Evolutionary conservation across 2,113 vertebrate species (phyloP).

Genomic region (Elephantulus edwardii): DNA sequence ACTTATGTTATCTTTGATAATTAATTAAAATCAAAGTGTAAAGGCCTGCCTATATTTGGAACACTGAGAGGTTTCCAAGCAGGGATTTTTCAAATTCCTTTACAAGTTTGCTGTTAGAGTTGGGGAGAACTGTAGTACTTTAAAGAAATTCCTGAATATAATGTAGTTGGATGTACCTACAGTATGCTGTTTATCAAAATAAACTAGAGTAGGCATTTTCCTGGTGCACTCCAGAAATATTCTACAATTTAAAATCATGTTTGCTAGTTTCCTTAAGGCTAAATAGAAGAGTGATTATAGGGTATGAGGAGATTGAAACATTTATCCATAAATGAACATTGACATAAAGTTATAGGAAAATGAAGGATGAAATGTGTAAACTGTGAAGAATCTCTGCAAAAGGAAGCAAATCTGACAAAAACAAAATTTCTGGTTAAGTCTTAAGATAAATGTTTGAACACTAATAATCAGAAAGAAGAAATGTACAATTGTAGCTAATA

Average conservation of each 20-base stretch:
- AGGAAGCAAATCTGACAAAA: neutral
- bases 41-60: constrained; percentile 84
- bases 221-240: neutral
- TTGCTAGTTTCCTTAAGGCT: neutral
- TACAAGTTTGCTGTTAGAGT: constrained; percentile 16
- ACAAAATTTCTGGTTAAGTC: neutral
- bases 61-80: constrained; percentile 73
- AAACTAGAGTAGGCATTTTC: neutral
- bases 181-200: neutral
- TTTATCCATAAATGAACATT: neutral
- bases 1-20: constrained; percentile 86
- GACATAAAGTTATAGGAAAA: neutral
- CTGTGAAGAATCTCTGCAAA: neutral
- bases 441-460: neutral
- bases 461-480: neutral
- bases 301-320: neutral
- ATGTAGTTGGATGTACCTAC: neutral
- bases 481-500: neutral
- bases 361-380: neutral
- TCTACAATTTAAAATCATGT: neutral
- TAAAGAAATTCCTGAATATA: constrained; percentile 45
- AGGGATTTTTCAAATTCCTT: constrained; percentile 65
- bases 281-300: neutral
- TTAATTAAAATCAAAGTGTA: constrained; percentile 87
- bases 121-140: neutral